These are phyloP conservation scores for Aplysia californica DNA, from an alignment of 1,140 invertebrate species.

Conservation along the genomic window DNA sequence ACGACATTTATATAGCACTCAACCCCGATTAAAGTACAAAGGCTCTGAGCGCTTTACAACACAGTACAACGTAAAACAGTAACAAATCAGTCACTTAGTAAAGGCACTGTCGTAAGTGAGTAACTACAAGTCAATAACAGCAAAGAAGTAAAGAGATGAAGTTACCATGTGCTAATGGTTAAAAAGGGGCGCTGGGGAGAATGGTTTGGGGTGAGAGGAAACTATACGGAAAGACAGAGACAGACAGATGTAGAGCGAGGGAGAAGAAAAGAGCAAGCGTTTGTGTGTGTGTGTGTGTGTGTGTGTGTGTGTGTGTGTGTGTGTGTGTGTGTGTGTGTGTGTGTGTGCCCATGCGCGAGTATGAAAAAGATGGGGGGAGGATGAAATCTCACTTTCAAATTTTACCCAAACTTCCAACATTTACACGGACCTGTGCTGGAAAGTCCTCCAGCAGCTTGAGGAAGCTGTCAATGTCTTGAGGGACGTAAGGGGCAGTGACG, in stretches of 20 bases:
- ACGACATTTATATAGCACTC: neutral
- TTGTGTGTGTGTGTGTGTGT: neutral
- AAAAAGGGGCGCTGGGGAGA: too few relatives aligned
- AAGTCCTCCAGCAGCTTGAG: constrained; percentile 23
- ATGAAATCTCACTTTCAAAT: too few relatives aligned
- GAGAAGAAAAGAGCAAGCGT: neutral
- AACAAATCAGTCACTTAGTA: too few relatives aligned
- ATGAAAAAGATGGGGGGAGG: neutral
- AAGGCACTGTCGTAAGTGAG: too few relatives aligned
- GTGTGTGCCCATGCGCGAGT: neutral
- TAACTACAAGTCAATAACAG: too few relatives aligned
- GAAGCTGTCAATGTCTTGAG: constrained; percentile 27
- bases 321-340: neutral
- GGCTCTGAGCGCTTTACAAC: too few relatives aligned
- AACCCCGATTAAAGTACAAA: too few relatives aligned
- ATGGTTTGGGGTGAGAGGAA: neutral
- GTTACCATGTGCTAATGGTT: too few relatives aligned
- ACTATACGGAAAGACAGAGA: neutral
- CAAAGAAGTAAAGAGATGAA: too few relatives aligned
- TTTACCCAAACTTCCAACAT: too few relatives aligned
- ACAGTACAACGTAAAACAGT: too few relatives aligned
- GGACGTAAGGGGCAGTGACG: constrained; percentile 18
- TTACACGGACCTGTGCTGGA: neutral
- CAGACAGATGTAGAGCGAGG: neutral
- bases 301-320: neutral